Base-by-base conservation (phyloP, 35 echinoderm and acorn worm genomes). In the Lytechinus variegatus region DNA sequence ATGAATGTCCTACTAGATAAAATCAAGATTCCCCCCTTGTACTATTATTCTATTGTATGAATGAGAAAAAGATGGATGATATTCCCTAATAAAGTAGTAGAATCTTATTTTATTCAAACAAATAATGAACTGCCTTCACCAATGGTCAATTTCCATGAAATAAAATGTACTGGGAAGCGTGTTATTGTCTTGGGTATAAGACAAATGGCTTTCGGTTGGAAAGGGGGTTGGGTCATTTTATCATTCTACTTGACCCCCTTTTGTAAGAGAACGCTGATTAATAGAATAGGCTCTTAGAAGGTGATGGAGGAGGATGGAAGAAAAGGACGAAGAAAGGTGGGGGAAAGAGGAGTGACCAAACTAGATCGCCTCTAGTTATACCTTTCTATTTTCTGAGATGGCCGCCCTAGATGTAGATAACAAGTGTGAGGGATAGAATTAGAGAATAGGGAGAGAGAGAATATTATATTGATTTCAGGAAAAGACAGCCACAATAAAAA, bases 361-460 rank as follows among this genome's bases (percentile, higher is more conserved):
- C 66, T 4, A 79, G 19, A 16, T 79, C 66, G 66, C 66, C 66
- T 24, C 66, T 7, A 79, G 66, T 24, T 79, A 79, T 79, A 79
- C 66, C n/a, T 79, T 79, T 79, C 66, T 79, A 79, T 79, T 79
- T 79, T 79, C 66, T 79, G 12, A 5, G 66, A 79, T 79, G 66
- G 66, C 66, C 66, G 66, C 66, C 19, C 66, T 79, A 79, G 66
- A 79, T 79, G 21, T 79, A 79, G 66, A 79, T 79, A 79, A 79
- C 19, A 79, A 24, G 12, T 16, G 66, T 24, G 19, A 79, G 66
- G 61, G n/a, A 24, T 13, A 72, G 61, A 5, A n/a, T n/a, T n/a
- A n/a, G n/a, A n/a, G n/a, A n/a, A n/a, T n/a, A n/a, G n/a, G 16
- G 61, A 24, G 14, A 24, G 6, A 24, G 19, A 16, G 61, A 79